Conservation (phyloP, 1,140 invertebrate genomes). For the Proctacanthus coquilletti region DNA sequence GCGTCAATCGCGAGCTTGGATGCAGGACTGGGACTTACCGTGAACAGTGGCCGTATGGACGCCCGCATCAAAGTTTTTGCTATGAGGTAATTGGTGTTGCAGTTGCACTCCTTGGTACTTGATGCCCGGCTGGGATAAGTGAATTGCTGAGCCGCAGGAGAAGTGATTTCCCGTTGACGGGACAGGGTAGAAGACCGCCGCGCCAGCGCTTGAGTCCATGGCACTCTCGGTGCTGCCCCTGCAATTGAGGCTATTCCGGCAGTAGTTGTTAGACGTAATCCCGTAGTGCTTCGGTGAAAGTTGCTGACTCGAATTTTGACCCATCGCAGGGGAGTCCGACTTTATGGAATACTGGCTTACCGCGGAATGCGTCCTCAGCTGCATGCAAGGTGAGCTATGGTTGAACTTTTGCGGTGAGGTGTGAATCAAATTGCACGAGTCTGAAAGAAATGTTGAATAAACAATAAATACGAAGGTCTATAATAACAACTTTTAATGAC, state of each 20-base stretch:
- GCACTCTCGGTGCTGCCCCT: background rate
- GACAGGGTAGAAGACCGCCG: background rate
- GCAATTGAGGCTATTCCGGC: background rate
- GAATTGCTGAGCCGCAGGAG: background rate
- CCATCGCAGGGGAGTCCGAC: background rate
- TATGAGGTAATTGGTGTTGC: background rate
- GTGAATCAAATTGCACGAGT: constrained; percentile 27
- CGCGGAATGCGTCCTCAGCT: too few relatives aligned
- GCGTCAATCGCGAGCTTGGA: too few relatives aligned
- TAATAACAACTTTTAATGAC: too few relatives aligned
- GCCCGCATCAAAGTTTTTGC: background rate
- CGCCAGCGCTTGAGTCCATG: background rate
- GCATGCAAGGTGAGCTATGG: constrained; percentile 10
- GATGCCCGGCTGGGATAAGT: background rate
- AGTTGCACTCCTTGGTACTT: background rate
- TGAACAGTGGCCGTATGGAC: background rate
- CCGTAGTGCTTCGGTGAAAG: background rate
- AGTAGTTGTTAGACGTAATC: background rate
- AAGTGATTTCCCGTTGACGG: background rate
- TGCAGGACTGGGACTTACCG: too few relatives aligned
- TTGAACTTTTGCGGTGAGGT: constrained; percentile 15
- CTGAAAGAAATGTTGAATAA: constrained; percentile 10
- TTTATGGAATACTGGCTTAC: too few relatives aligned
- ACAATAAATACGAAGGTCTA: too few relatives aligned
- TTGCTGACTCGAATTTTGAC: background rate